Base-by-base conservation (phyloP, 1,140 invertebrate species). In the Calephelis nemesis region DNA sequence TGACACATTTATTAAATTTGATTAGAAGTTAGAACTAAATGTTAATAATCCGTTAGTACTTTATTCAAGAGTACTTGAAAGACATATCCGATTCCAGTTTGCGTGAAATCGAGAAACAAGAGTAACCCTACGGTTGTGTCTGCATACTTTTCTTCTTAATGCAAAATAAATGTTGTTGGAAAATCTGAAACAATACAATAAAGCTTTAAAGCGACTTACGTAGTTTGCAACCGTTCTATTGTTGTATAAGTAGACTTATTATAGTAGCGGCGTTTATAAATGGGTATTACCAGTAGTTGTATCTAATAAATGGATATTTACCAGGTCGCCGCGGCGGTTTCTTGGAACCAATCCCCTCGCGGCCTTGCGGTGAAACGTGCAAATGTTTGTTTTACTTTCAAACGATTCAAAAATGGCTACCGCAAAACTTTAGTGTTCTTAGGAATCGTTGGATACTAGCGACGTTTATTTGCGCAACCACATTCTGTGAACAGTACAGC, bases 331-430 rank as follows among this genome's bases (percentile, higher is more conserved):
- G 66, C 63, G 67, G 48, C 65, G 62, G 73, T 42, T 88, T 88
- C 86, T 74, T 7, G 66, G 86, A 87, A 89, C 72, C 78, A 69
- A 83, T 85, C 79, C 77, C 69, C 75, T 62, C 72, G 73, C 77
- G 82, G 81, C 83, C 84, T 85, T 88, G 85, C 77, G 71, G 81
- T 86, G 79, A 85, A 86, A 85, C 85, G 74, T 69, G 76, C 77
- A 69, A 78, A 82, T 85, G 83, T 89, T 89, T 89, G 81, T 88
- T 88, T 89, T 85, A 78, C 79, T 84, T 87, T 82, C 77, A 69
- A 83, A 82, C 81, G 83, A 83, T 87, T 82, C 83, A 83, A 86
- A 87, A 85, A 84, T 75, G 80, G 84, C 84, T 83, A 73, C 80
- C 79, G 85, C 86, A 79, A 83, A 85, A 79, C 84, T 88, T 87